These are phyloP conservation scores for Drosophila buzzatii DNA, from an alignment of 2,888 invertebrate species.

Conservation along the genomic window DNA sequence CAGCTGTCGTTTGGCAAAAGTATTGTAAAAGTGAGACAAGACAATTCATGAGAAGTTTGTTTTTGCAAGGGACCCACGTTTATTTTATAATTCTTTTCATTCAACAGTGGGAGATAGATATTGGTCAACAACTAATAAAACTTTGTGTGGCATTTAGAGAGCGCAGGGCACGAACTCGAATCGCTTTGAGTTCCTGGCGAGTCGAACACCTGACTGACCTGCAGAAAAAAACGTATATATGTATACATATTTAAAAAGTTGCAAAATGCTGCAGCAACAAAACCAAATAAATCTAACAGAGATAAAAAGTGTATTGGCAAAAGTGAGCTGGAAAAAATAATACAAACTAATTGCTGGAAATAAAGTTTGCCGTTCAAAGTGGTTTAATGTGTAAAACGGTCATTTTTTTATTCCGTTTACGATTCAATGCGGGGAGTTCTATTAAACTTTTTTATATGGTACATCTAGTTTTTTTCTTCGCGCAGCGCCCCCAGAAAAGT, in stretches of 20 bases:
- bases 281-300: conserved; percentile 23
- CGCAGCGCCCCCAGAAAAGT: conserved; percentile 40
- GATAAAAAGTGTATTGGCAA: conserved; percentile 11
- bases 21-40: conserved; percentile 25
- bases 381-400: conserved; percentile 38
- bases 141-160: conserved; percentile 62
- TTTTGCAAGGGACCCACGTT: conserved; percentile 1
- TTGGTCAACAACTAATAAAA: conserved; percentile 77
- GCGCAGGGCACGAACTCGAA: conserved; percentile 36
- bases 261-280: conserved; percentile 46
- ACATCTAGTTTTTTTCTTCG: conserved; percentile 25
- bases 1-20: conserved; percentile 19
- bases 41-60: conserved; percentile 45
- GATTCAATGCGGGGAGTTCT: conserved; percentile 37
- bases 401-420: conserved; percentile 9
- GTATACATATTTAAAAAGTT: conserved; percentile 73
- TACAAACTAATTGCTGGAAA: conserved; percentile 73
- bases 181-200: not conserved
- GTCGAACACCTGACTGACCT: conserved; percentile 30
- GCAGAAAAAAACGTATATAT: conserved; percentile 26
- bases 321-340: conserved; percentile 67
- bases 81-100: not conserved
- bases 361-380: conserved; percentile 69
- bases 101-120: conserved; percentile 39
- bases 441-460: conserved; percentile 51